These are phyloP conservation scores for Sycobia sp. DNA, from an alignment of 1,140 invertebrate genomes.

Conservation along the genomic window DNA sequence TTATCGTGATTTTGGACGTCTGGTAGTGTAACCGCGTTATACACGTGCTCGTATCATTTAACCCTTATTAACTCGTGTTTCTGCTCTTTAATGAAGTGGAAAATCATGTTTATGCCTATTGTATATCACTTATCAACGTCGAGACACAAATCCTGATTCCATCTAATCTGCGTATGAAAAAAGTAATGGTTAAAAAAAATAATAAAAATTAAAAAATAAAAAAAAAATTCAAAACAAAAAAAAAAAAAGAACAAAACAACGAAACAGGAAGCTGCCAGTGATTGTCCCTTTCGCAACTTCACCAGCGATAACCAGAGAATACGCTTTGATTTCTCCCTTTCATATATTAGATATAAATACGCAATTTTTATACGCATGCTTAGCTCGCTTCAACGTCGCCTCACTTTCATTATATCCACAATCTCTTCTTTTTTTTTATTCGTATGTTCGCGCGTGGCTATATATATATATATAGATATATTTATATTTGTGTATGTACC, in stretches of 20 bases:
- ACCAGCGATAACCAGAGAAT: slow-evolving; percentile 36
- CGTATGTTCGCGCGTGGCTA: slow-evolving; percentile 4
- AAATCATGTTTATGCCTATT: slow-evolving; percentile 28
- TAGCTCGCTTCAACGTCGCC: neutral
- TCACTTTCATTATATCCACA: neutral
- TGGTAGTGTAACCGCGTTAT: slow-evolving; percentile 23
- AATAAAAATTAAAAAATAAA: neutral
- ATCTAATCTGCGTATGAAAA: slow-evolving; percentile 25
- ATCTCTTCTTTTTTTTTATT: slow-evolving; percentile 11
- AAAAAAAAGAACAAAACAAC: slow-evolving; percentile 24
- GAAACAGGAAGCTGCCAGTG: slow-evolving; percentile 33
- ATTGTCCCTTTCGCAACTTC: slow-evolving; percentile 32
- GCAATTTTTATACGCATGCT: slow-evolving; percentile 10
- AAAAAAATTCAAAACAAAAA: slow-evolving; percentile 10
- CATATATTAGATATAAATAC: slow-evolving; percentile 8
- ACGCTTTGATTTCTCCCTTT: slow-evolving; percentile 35
- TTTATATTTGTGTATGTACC: no score
- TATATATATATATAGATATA: no score
- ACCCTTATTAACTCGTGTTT: slow-evolving; percentile 37
- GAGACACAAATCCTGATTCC: slow-evolving; percentile 30
- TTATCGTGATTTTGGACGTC: slow-evolving; percentile 33
- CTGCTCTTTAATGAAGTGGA: slow-evolving; percentile 37
- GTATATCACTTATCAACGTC: slow-evolving; percentile 33
- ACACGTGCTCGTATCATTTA: slow-evolving; percentile 26
- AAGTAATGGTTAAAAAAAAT: slow-evolving; percentile 3